phyloP scores from a whole-genome alignment of 2,888 invertebrate species.

The Germaria angustata region DNA sequence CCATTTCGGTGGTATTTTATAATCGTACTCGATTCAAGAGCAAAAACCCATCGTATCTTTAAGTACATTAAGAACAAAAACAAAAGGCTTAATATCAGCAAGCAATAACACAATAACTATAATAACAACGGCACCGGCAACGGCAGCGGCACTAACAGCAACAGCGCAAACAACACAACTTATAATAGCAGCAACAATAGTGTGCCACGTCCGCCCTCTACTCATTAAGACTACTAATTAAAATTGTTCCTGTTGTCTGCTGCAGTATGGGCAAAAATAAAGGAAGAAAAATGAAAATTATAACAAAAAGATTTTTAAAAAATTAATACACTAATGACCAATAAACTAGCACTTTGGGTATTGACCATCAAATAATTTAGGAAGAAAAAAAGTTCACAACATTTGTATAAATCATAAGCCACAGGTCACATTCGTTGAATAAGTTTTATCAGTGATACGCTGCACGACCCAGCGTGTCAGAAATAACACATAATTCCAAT shows the following conservation, averaged over 20 bases:
- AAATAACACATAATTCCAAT: too few species aligned
- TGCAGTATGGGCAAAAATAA: slow-evolving; percentile 1
- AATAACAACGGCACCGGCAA: slow-evolving; percentile 18
- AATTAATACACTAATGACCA: background rate
- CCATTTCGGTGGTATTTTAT: slow-evolving; percentile 56
- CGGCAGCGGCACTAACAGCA: slow-evolving; percentile 9
- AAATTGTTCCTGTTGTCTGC: slow-evolving; percentile 57
- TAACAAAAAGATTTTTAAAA: background rate
- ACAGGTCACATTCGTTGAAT: too few species aligned
- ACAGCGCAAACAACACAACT: slow-evolving; percentile 1
- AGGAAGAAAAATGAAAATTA: background rate
- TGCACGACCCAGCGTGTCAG: too few species aligned
- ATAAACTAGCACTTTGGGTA: background rate
- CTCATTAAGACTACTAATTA: slow-evolving; percentile 64
- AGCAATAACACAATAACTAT: slow-evolving; percentile 44
- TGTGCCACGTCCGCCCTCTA: slow-evolving; percentile 59
- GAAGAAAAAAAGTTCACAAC: too few species aligned
- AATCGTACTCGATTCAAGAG: slow-evolving; percentile 49
- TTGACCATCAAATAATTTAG: too few species aligned
- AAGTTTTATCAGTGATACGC: too few species aligned
- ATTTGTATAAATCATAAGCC: too few species aligned
- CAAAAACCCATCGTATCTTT: slow-evolving; percentile 60
- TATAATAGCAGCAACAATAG: slow-evolving; percentile 40
- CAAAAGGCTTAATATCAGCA: slow-evolving; percentile 59
- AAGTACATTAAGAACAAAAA: slow-evolving; percentile 58